Evolutionary conservation across 2,113 vertebrate species (phyloP).

Genomic region (Laticauda laticaudata): DNA sequence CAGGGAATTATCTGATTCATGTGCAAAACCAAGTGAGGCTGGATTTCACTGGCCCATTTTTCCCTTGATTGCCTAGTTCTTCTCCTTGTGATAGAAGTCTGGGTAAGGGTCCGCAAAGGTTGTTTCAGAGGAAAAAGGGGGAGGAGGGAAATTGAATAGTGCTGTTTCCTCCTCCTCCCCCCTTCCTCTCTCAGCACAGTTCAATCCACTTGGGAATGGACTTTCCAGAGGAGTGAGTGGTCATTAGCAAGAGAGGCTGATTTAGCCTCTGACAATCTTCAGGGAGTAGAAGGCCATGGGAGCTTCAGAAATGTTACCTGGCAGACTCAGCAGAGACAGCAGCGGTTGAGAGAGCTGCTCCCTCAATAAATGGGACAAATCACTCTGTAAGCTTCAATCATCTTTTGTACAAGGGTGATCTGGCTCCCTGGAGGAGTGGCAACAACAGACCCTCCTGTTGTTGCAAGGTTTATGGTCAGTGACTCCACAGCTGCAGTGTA

Average conservation of each 20-base stretch:
- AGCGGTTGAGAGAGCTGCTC: background rate
- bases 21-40: background rate
- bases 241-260: background rate
- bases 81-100: background rate
- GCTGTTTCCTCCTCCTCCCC: background rate
- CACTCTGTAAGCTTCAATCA: background rate
- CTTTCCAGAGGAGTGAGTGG: background rate
- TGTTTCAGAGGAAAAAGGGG: background rate
- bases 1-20: background rate
- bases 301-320: background rate
- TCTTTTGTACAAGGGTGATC: background rate
- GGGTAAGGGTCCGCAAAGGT: background rate
- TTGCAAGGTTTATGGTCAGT: background rate
- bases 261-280: background rate
- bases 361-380: background rate
- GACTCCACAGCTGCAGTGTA: background rate
- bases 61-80: background rate
- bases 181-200: background rate
- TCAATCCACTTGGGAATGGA: background rate
- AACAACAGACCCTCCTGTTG: background rate
- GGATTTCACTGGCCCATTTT: background rate
- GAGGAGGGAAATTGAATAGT: background rate
- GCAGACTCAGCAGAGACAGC: background rate
- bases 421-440: background rate
- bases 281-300: background rate